Evolutionary conservation across 1,140 invertebrate genomes (phyloP).

Genomic region (Solen grandis): DNA sequence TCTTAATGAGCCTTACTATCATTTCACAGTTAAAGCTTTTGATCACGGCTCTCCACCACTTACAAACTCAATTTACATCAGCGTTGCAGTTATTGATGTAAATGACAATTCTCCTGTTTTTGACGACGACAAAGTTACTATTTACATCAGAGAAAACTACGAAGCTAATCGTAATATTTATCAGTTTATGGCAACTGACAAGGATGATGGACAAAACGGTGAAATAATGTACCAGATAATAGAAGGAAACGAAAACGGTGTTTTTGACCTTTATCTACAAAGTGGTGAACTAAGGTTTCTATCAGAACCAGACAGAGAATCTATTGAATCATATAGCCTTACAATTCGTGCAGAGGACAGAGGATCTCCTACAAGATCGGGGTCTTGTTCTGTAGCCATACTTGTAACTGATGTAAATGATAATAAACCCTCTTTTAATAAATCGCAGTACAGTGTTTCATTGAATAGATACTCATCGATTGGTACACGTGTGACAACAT

Average conservation of each 20-base stretch:
- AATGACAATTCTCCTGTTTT: conserved; percentile 45
- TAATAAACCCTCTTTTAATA: conserved; percentile 33
- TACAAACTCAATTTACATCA: conserved; percentile 21
- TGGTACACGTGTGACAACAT: conserved; percentile 18
- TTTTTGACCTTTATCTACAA: conserved; percentile 27
- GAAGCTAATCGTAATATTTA: conserved; percentile 4
- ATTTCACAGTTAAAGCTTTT: conserved; percentile 26
- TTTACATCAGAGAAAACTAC: conserved; percentile 27
- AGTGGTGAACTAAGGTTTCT: conserved; percentile 22
- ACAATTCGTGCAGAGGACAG: conserved; percentile 35
- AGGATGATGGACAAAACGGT: conserved; percentile 25
- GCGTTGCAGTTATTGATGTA: conserved; percentile 30
- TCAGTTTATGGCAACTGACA: conserved; percentile 29
- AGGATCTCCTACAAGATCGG: conserved; percentile 16
- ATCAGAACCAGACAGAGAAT: conserved; percentile 41
- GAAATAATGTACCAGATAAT: conserved; percentile 35
- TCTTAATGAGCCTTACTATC: conserved; percentile 11
- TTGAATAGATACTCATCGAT: conserved; percentile 6
- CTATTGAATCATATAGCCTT: neutral
- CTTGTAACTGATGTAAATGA: conserved; percentile 41
- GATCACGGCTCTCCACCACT: conserved; percentile 46
- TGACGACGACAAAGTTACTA: neutral
- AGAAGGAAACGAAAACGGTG: conserved; percentile 8
- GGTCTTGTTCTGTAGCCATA: neutral
- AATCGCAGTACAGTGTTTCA: neutral